phyloP scores from a whole-genome alignment of 1,140 invertebrate species.

The Drosophila cardini region DNA sequence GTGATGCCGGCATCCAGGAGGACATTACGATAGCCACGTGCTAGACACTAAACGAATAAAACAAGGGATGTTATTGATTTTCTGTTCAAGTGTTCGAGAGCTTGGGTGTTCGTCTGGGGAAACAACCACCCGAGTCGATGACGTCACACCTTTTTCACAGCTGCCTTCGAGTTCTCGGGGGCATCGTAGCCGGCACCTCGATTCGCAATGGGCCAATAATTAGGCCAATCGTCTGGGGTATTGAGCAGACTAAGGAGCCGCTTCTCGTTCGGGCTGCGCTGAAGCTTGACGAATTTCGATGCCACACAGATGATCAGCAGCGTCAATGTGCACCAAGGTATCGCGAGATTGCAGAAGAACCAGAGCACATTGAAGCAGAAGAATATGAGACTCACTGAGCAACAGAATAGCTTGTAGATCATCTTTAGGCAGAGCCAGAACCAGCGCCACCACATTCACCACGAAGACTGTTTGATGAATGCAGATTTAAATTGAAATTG shows the following conservation, averaged over 20 bases:
- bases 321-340: constrained; percentile 79
- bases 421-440: constrained; percentile 77
- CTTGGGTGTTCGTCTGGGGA: constrained; percentile 12
- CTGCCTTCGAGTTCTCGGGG: constrained; percentile 81
- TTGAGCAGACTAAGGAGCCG: constrained; percentile 66
- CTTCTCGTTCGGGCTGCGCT: constrained; percentile 78
- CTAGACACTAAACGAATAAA: constrained; percentile 63
- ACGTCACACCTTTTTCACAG: constrained; percentile 80
- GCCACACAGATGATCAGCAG: constrained; percentile 75
- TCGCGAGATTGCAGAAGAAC: constrained; percentile 81
- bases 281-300: constrained; percentile 81
- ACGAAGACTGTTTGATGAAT: constrained; percentile 36
- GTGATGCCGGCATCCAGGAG: constrained; percentile 78
- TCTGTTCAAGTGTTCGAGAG: no score
- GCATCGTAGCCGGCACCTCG: constrained; percentile 81
- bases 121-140: constrained; percentile 45
- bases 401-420: constrained; percentile 80
- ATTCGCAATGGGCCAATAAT: constrained; percentile 81
- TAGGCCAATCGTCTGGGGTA: constrained; percentile 67
- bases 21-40: constrained; percentile 79
- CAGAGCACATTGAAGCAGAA: constrained; percentile 81
- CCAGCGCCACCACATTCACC: constrained; percentile 79
- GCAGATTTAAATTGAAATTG: constrained; percentile 16
- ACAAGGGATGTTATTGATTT: constrained; percentile 76
- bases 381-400: constrained; percentile 70